Conservation (phyloP, 2,888 invertebrate genomes). For the Argyra leucocephala region DNA sequence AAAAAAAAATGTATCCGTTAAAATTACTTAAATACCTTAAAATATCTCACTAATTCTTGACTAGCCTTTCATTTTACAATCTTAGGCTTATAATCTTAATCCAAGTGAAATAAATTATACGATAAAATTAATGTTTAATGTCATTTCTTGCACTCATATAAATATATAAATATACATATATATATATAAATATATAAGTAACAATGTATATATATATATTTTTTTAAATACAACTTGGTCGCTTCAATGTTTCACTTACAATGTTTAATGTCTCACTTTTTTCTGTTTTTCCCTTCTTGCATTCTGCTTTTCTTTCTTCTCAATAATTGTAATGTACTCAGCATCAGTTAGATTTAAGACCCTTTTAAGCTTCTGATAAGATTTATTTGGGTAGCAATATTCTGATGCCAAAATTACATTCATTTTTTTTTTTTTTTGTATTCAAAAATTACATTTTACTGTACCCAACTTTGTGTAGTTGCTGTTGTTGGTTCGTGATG, state of each 20-base stretch:
- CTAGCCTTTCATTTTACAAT: neutral
- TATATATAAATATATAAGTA: no score
- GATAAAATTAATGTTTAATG: conserved; percentile 6
- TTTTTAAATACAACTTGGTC: no score
- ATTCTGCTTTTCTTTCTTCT: no score
- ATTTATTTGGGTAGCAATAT: neutral
- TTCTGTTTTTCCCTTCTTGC: no score
- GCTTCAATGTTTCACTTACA: no score
- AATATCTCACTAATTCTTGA: neutral
- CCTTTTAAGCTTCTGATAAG: conserved; percentile 6
- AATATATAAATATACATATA: no score
- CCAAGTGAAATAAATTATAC: neutral
- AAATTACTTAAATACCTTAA: neutral
- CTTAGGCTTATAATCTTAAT: neutral
- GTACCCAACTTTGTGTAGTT: no score
- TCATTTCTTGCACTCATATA: neutral
- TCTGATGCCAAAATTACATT: neutral
- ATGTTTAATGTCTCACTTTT: no score
- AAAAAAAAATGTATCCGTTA: neutral
- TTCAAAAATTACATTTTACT: neutral
- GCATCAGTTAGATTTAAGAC: neutral
- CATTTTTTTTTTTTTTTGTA: neutral
- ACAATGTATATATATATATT: no score
- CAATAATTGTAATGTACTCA: no score
- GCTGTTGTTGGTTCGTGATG: neutral